Base-by-base conservation (phyloP, 2,113 vertebrate species). In the Tragelaphus imberbis region DNA sequence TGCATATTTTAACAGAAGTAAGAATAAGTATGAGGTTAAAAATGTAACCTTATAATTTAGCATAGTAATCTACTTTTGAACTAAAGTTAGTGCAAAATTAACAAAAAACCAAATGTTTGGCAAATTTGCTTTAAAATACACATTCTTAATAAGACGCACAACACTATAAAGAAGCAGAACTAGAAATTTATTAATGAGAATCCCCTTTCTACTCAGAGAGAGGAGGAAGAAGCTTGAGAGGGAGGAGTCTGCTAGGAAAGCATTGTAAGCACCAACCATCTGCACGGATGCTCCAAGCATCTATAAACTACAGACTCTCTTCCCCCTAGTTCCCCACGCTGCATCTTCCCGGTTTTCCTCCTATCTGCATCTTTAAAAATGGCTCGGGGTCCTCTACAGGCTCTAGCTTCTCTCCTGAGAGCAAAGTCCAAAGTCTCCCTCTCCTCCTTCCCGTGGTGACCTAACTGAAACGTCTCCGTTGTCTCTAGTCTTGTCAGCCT, bases 21-120 rank as follows among this genome's bases (percentile, higher is more conserved):
- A 94, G 36, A 80, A 51, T 71, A 85, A 79, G 33, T 87, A 90
- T 90, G 61, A 92, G 7, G 25, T 84, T 94, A 92, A 94, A 97
- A 93, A 61, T 17, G 7, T 30, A 96, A 93, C 21, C 87, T 71
- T 56, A 79, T 30, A 87, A 94, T 84, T 79, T 36, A 53, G 65
- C 17, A 80, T 44, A n/a, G 6, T 86, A 80, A 94, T 92, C n/a
- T 92, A 63, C 47, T 81, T 93, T 59, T 81, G 53, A 95, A 96
- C 51, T 80, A 68, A 59, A 63, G 25, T 87, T 88, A 81, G 58
- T 40, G 12, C 30, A 88, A 96, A 85, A 88, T 33, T 51, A 91
- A 68, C 81, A 94, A 82, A 86, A 49, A 94, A 93, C 11, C 77
- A 87, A 96, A 82, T 80, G 58, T 19, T 88, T 14, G 51, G 63